Evolutionary conservation across 2,797 vertebrate species (phyloP), one percentile per base, ranked within the genome.

Genomic region (Phataginus tricuspis): DNA sequence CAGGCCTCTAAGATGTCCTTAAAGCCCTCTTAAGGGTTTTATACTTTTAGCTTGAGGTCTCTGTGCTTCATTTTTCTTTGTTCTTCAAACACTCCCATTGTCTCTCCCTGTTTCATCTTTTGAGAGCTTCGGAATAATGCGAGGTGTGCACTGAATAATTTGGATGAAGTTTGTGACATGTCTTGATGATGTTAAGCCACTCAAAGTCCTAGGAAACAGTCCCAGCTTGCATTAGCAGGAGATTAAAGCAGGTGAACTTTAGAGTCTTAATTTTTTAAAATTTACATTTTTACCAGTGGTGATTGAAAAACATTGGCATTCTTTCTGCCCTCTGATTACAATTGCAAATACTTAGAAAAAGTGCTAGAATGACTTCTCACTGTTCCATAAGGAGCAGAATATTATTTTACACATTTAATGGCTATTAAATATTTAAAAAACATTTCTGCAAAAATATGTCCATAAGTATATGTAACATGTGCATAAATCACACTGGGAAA

Each of bases 51-150:
- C 75, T 39, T 10, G 25, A 94, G 93, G 64, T 90, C 90, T 95
- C 61, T 59, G 4, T 91, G 86, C 90, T 91, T 97, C 86, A 78
- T 95, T 96, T 95, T 95, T 27, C 57, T 96, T 96, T 97, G 96
- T 97, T 97, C 90, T 91, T 86, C 69, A 93, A 7, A 93, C 91
- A 45, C 51, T 88, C 86, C n/a, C 19, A 5, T 92, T 59, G 55
- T 15, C 27, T 91, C 71, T 86, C 61, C n/a, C n/a, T 45, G 34
- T 78, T 95, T 86, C 55, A 69, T 95, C 91, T 95, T 95, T 78
- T 45, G 27, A 84, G 86, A 94, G 86, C 49, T 75, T 92, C 57
- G 51, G 83, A 96, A 84, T 80, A 92, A 82, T 61, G n/a, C 31
- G 37, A 71, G 51, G 42, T 69, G 29, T 34, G 49, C 71, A 39